Evolutionary conservation across 2,113 vertebrate species (phyloP), one percentile per base, ranked within the genome.

Genomic region (Canis aureus): DNA sequence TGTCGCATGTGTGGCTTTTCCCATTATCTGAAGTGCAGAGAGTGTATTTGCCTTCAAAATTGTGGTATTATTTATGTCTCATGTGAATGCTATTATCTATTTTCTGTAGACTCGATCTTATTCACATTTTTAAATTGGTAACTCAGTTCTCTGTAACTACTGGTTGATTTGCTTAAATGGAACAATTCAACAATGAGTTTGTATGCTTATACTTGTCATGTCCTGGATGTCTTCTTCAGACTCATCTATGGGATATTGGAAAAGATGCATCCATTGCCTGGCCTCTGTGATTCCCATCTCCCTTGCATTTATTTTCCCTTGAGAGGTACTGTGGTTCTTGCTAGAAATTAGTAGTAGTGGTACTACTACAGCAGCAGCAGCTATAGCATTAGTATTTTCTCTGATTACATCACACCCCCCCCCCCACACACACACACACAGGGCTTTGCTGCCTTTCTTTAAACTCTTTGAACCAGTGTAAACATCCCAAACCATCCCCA

Each of bases 101-200:
- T 81, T 92, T 84, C 49, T 32, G 38, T 60, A 73, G 51, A 51
- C 13, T 95, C 79, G 49, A 64, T 59, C 8, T 80, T 23, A 79
- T 81, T 95, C 94, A 9, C 32, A 69, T 69, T 92, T 96, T 53
- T 92, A 66, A 66, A 64, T 10, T 90, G 43, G 23, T 35, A 74
- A 32, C 29, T 83, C 62, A 80, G 16, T 90, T 90, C 38, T 89
- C 55, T 95, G 2, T 86, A 66, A 16, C 38, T 71, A n/a, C 57
- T 73, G 11, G 22, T 60, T 62, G 81, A n/a, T 71, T 64, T 27
- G 38, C 62, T 49, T 93, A 93, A 64, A 35, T 69, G 20, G n/a
- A 91, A 23, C 15, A 88, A 76, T 38, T 91, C 59, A 51, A 55
- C 16, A 49, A 51, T 43, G 19, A 29, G 12, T 17, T 66, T 19